These are phyloP conservation scores for Morpho achilles DNA, from an alignment of 2,888 invertebrate genomes.

Conservation along the genomic window DNA sequence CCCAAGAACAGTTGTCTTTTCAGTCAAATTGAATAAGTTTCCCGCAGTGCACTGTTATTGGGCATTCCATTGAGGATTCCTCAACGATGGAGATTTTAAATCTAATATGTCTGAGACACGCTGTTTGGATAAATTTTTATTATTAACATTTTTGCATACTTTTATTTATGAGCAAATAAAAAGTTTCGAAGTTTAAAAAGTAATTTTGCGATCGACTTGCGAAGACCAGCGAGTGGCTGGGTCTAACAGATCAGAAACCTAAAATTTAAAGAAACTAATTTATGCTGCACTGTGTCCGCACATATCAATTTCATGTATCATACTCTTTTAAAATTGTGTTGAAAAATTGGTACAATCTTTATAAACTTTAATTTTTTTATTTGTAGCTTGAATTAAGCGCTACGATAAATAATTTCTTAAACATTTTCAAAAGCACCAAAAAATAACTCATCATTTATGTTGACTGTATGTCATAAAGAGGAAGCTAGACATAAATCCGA, in stretches of 20 bases:
- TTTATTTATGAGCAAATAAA: constrained; percentile 1
- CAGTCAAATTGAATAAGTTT: constrained; percentile 73
- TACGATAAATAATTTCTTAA: too few relatives aligned
- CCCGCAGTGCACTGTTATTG: constrained; percentile 59
- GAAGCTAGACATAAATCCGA: constrained; percentile 62
- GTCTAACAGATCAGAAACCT: too few relatives aligned
- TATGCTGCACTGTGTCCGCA: too few relatives aligned
- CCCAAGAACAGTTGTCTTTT: constrained; percentile 65
- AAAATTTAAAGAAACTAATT: too few relatives aligned
- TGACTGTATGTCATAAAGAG: constrained; percentile 44
- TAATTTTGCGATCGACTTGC: background rate
- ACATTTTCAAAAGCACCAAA: too few relatives aligned
- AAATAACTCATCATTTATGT: constrained; percentile 4
- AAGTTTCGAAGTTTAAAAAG: background rate
- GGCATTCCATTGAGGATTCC: constrained; percentile 44
- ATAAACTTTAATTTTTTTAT: constrained; percentile 15
- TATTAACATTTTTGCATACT: constrained; percentile 12
- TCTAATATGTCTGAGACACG: constrained; percentile 41
- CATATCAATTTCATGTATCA: too few relatives aligned
- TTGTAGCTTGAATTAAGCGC: too few relatives aligned
- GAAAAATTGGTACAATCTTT: too few relatives aligned
- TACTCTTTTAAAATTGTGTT: too few relatives aligned
- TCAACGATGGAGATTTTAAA: constrained; percentile 34
- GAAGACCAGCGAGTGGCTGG: too few relatives aligned
- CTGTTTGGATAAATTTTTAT: constrained; percentile 23